Evolutionary conservation across 2,113 vertebrate genomes (phyloP), one percentile per base, ranked within the genome.

Genomic region (Siniperca knerii): DNA sequence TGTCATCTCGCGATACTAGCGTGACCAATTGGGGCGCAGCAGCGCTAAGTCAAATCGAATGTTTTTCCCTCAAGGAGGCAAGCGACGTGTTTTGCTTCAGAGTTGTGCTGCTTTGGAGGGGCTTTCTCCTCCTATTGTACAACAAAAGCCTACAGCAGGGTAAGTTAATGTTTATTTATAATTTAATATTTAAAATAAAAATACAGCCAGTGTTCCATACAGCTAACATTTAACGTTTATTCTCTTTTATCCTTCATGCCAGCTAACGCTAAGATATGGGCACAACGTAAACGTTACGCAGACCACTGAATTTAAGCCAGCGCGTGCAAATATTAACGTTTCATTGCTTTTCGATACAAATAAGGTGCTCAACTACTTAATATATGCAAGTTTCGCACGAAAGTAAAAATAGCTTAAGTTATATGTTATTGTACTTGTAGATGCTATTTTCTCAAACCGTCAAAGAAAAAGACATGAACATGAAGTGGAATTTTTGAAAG

Each of bases 11-110:
- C 90, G 90, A 88, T 58, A 87, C 13, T 11, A 2, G 13, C 0
- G 0, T 6, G 57, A n/a, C 95, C 95, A 96, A 96, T 95, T 0
- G 57, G n/a, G 58, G 62, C 0, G 33, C 50, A 79, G 70, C 37
- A 75, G 90, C 92, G 79, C 72, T n/a, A 91, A 92, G 37, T 95
- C 87, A 88, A 94, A 95, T 57, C 7, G 1, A 29, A 35, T 18
- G 10, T 58, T 71, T 87, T 79, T 37, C 33, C 10, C 48, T 33
- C 29, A 23, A 18, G 1, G 11, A 29, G 4, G 1, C 13, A 25
- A 55, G 9, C 9, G 13, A 3, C 5, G 6, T 12, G 44, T 70
- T 76, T 16, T 35, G 20, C 20, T 69, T 8, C 8, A 0, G 8
- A 35, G 46, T 8, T 23, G 52, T 0, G 20, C 10, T 4, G 8